Evolutionary conservation across 2,113 vertebrate species (phyloP).

Genomic region (Cacatua alba): DNA sequence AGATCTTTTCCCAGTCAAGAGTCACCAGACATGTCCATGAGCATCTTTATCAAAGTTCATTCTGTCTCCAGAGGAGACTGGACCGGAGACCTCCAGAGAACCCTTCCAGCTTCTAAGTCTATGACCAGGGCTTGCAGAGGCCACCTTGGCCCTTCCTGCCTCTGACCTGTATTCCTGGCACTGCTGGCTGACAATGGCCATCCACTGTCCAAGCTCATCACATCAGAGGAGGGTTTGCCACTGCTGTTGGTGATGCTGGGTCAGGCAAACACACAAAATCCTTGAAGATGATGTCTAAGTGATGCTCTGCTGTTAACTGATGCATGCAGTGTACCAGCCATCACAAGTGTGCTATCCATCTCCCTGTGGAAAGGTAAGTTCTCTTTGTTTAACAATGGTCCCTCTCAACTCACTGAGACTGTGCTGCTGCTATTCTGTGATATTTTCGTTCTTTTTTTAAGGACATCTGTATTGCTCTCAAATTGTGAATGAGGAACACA

Average conservation of each 20-base stretch:
- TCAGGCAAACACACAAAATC: neutral
- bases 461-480: neutral
- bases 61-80: neutral
- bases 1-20: neutral
- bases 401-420: neutral
- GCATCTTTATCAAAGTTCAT: neutral
- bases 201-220: neutral
- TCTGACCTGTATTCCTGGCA: neutral
- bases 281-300: neutral
- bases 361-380: neutral
- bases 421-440: neutral
- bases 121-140: neutral
- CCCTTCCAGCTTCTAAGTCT: neutral
- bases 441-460: neutral
- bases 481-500: neutral
- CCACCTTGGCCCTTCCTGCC: neutral
- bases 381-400: neutral
- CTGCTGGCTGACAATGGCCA: neutral
- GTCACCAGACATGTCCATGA: neutral
- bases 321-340: accelerated
- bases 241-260: neutral
- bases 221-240: neutral
- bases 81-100: neutral
- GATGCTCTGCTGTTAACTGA: neutral
- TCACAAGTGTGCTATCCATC: neutral